Evolutionary conservation across 1,140 invertebrate genomes (phyloP).

Genomic region (Pararge aegeria): DNA sequence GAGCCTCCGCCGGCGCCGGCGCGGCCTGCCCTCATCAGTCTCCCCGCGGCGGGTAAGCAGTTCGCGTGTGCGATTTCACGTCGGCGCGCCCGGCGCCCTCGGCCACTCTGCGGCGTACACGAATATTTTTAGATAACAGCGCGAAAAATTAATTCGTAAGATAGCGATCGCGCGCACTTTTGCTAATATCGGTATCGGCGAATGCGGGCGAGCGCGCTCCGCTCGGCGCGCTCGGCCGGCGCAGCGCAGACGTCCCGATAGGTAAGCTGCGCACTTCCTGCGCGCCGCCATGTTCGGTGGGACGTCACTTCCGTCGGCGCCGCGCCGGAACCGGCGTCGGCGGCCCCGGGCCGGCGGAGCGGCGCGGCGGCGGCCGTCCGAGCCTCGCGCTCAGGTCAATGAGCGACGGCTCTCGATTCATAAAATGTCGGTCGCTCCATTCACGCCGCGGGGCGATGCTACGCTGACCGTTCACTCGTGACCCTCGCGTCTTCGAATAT

Average conservation of each 20-base stretch:
- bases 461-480: slow-evolving; percentile 73
- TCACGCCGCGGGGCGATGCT: slow-evolving; percentile 72
- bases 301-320: slow-evolving; percentile 72
- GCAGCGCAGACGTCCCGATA: slow-evolving; percentile 68
- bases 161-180: slow-evolving; percentile 71
- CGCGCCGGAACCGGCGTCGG: slow-evolving; percentile 51
- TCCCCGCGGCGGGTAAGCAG: slow-evolving; percentile 72
- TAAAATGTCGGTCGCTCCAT: slow-evolving; percentile 78
- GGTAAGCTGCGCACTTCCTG: slow-evolving; percentile 79
- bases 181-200: slow-evolving; percentile 58
- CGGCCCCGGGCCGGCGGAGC: slow-evolving; percentile 42
- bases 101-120: slow-evolving; percentile 60
- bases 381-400: slow-evolving; percentile 65
- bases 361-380: slow-evolving; percentile 39
- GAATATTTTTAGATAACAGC: slow-evolving; percentile 79
- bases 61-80: slow-evolving; percentile 66
- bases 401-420: slow-evolving; percentile 75
- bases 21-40: slow-evolving; percentile 76
- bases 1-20: slow-evolving; percentile 69
- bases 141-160: slow-evolving; percentile 75
- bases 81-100: slow-evolving; percentile 47
- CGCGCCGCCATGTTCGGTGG: slow-evolving; percentile 73
- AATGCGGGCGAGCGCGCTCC: slow-evolving; percentile 54
- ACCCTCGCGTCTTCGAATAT: slow-evolving; percentile 78
- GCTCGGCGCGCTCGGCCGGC: slow-evolving; percentile 26